Evolutionary conservation across 2,888 invertebrate species (phyloP).

Genomic region (Cyclophora punctaria): DNA sequence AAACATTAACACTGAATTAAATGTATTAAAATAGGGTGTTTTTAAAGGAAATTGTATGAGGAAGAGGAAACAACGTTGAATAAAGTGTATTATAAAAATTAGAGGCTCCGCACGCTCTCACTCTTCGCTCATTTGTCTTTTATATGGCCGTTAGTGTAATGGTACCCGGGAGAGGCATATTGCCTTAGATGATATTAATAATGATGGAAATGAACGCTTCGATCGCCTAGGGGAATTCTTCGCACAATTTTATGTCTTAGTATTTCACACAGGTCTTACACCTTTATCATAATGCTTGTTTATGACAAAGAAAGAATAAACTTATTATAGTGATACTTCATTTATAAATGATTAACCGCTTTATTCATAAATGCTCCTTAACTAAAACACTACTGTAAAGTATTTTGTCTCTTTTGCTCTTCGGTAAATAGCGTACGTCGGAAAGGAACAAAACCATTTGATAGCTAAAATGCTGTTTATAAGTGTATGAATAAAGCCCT

Average conservation of each 20-base stretch:
- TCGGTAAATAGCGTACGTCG: too few species aligned
- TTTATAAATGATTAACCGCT: too few species aligned
- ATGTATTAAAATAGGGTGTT: constrained; percentile 15
- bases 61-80: constrained; percentile 18
- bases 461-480: too few species aligned
- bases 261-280: neutral
- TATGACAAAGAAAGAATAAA: too few species aligned
- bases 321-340: too few species aligned
- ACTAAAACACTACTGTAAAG: too few species aligned
- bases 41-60: constrained; percentile 19
- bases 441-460: too few species aligned
- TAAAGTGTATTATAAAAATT: constrained; percentile 37
- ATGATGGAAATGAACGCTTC: constrained; percentile 39
- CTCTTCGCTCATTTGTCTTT: constrained; percentile 50
- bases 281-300: too few species aligned
- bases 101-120: constrained; percentile 35
- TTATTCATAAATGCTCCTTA: too few species aligned
- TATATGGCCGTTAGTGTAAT: constrained; percentile 48
- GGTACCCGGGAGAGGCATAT: constrained; percentile 40
- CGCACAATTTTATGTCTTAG: constrained; percentile 21
- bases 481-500: too few species aligned
- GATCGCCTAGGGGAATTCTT: constrained; percentile 30
- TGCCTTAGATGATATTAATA: constrained; percentile 45
- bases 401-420: too few species aligned
- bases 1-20: constrained; percentile 27